A percentile compares a stretch with the other conserved stretches of the same genome.
Evolutionary conservation across 1,140 invertebrate species (phyloP).

Genomic region (Hermatobates lingyangjiaoensis): DNA sequence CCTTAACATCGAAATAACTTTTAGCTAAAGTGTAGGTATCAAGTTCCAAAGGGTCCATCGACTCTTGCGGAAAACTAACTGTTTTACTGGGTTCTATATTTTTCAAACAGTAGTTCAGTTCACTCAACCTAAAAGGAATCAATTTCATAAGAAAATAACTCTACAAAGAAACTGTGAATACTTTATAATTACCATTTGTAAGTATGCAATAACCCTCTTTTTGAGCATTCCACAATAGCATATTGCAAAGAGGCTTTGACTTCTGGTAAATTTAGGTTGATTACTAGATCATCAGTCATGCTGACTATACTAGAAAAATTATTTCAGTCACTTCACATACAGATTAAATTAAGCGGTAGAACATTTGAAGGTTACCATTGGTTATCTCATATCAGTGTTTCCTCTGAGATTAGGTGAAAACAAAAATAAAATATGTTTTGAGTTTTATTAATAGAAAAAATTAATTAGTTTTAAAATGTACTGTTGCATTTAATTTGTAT

Average conservation of each 20-base stretch:
- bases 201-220: constrained; percentile 45
- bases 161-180: background rate
- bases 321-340: no score
- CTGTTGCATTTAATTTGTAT: no score
- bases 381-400: no score
- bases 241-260: constrained; percentile 13
- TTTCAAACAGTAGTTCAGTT: constrained; percentile 56
- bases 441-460: no score
- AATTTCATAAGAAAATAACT: background rate
- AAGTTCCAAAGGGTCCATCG: constrained; percentile 33
- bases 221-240: constrained; percentile 46
- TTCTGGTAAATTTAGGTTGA: constrained; percentile 12
- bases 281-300: constrained; percentile 6
- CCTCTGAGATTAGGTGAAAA: no score
- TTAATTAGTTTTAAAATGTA: no score
- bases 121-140: constrained; percentile 40
- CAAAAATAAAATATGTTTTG: no score
- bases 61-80: constrained; percentile 22
- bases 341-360: no score
- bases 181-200: constrained; percentile 44
- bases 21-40: constrained; percentile 58
- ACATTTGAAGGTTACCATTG: no score
- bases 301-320: no score
- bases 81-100: constrained; percentile 28
- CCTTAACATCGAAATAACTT: constrained; percentile 78